These are phyloP conservation scores for Pocillopora damicornis DNA, from an alignment of 64 coral and sea anemone genomes.

Conservation along the genomic window DNA sequence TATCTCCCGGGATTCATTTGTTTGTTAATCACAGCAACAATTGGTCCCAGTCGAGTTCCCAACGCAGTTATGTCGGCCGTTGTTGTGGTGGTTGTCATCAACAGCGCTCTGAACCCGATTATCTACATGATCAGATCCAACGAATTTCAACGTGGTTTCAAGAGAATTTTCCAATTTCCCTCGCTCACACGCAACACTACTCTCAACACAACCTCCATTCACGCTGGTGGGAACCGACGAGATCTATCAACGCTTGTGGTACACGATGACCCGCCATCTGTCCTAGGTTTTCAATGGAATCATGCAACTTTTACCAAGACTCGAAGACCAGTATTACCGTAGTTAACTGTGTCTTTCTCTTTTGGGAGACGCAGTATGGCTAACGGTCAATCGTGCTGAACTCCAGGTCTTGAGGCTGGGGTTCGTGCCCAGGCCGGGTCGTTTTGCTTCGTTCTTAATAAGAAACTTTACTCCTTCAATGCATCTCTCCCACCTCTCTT, in stretches of 20 bases:
- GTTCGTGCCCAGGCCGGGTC: no score
- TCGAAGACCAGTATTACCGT: no score
- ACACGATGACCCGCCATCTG: not conserved
- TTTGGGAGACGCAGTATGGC: no score
- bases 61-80: not conserved
- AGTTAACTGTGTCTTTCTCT: no score
- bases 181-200: not conserved
- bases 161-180: not conserved
- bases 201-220: not conserved
- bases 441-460: no score
- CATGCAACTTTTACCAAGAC: not conserved
- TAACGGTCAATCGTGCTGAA: no score
- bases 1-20: not conserved
- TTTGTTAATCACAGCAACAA: not conserved
- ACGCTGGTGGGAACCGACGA: not conserved
- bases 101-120: constrained; percentile 3
- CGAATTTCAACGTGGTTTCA: constrained; percentile 1
- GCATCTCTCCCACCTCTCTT: no score
- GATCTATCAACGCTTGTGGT: not conserved
- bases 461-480: no score
- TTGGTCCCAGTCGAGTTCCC: not conserved
- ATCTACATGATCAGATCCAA: constrained; percentile 4
- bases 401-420: no score
- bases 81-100: not conserved
- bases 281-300: not conserved